Conservation (phyloP, 1,140 invertebrate genomes). For the Lethrus apterus region DNA sequence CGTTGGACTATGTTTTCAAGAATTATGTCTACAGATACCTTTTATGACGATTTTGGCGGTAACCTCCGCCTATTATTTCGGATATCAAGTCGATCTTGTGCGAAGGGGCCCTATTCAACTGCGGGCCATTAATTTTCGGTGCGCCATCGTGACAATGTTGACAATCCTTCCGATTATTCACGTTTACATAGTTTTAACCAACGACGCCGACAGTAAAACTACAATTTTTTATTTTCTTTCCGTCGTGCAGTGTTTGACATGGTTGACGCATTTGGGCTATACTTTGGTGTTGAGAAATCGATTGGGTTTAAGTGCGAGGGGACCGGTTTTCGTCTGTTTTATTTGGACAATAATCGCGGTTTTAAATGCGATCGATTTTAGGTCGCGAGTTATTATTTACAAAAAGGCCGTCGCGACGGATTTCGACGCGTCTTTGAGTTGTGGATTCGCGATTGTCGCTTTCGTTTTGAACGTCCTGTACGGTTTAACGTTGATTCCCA, state of each 20-base stretch:
- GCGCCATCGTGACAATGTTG: conserved; percentile 52
- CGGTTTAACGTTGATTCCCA: conserved; percentile 55
- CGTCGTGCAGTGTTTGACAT: conserved; percentile 60
- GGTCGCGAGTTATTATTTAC: conserved; percentile 37
- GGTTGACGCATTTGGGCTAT: conserved; percentile 73
- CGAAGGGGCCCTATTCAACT: conserved; percentile 51
- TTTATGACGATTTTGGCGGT: conserved; percentile 57
- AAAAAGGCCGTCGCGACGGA: conserved; percentile 30
- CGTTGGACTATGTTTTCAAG: conserved; percentile 74
- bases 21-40: conserved; percentile 65
- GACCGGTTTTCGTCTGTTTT: conserved; percentile 58
- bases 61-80: conserved; percentile 68
- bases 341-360: conserved; percentile 58
- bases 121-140: conserved; percentile 53
- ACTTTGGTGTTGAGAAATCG: conserved; percentile 58
- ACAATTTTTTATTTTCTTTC: conserved; percentile 63
- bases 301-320: conserved; percentile 58
- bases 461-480: conserved; percentile 52
- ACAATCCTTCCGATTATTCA: conserved; percentile 57
- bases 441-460: conserved; percentile 44
- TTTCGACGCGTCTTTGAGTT: conserved; percentile 39
- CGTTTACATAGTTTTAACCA: conserved; percentile 47
- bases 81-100: conserved; percentile 51
- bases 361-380: conserved; percentile 50
- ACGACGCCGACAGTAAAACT: conserved; percentile 30